These are phyloP conservation scores for Mystacornis crossleyi DNA, from an alignment of 2,113 vertebrate genomes.

Conservation along the genomic window DNA sequence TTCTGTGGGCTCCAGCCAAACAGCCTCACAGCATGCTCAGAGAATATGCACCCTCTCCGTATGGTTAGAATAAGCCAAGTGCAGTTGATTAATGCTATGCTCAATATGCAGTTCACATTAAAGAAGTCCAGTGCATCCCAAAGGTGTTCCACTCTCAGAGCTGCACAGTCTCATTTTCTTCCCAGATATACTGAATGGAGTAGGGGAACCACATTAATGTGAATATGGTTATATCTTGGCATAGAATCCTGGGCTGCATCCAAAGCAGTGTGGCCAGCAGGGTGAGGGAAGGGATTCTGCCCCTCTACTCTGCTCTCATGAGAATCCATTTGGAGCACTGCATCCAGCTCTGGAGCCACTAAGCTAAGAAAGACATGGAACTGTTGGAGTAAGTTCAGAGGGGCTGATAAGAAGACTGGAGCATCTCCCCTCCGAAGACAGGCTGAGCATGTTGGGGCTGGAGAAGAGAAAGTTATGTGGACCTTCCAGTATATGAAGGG, in stretches of 20 bases:
- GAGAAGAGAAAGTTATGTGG: neutral
- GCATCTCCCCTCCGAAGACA: neutral
- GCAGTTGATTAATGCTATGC: neutral
- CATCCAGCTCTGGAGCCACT: neutral
- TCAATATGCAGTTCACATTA: neutral
- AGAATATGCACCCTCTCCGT: fast-evolving
- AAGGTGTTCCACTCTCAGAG: neutral
- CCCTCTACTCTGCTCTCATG: neutral
- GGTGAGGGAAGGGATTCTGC: neutral
- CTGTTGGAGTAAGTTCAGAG: neutral
- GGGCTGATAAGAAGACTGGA: neutral
- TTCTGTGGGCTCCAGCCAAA: neutral
- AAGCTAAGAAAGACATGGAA: neutral
- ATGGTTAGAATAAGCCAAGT: neutral
- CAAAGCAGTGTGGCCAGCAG: fast-evolving
- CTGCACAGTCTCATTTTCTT: neutral
- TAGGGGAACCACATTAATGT: neutral
- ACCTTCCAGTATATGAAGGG: neutral
- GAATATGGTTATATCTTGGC: neutral
- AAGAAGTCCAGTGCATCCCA: neutral
- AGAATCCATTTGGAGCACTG: fast-evolving
- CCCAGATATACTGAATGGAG: neutral
- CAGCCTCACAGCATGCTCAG: neutral
- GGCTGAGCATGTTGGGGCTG: neutral
- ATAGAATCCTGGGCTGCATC: neutral